Evolutionary conservation across 2,797 vertebrate species (phyloP).

Genomic region (Typhlichthys eigenmanni): DNA sequence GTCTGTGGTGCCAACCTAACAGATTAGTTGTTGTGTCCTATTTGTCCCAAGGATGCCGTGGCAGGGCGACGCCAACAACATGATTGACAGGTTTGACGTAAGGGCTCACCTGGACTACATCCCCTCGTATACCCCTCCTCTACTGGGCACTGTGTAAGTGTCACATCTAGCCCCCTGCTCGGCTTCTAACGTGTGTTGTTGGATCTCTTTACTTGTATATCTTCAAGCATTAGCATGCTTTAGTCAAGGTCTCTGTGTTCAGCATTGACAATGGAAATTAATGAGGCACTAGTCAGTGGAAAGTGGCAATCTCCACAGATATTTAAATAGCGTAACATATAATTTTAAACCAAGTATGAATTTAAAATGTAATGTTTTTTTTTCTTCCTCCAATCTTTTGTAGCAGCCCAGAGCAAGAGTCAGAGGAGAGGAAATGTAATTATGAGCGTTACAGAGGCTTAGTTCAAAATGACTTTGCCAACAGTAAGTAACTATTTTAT

Average conservation of each 20-base stretch:
- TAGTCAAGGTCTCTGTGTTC: too few relatives aligned
- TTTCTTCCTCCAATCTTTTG: conserved; percentile 12
- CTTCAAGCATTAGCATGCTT: neutral
- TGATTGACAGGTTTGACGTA: conserved; percentile 96
- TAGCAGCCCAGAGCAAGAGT: conserved; percentile 90
- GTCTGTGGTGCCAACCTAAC: neutral
- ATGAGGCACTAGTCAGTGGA: too few relatives aligned
- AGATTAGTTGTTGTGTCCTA: neutral
- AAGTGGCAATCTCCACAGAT: too few relatives aligned
- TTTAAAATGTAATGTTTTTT: conserved; percentile 5
- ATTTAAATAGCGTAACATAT: too few relatives aligned
- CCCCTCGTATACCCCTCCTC: conserved; percentile 87
- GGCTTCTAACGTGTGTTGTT: neutral
- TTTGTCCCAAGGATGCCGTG: conserved; percentile 89
- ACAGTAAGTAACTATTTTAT: conserved; percentile 81
- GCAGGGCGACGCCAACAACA: conserved; percentile 95
- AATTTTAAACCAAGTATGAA: conserved; percentile 8
- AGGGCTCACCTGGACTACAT: conserved; percentile 94
- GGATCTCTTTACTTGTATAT: neutral
- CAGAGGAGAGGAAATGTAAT: conserved; percentile 93
- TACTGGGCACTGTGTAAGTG: conserved; percentile 87
- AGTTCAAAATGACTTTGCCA: conserved; percentile 97
- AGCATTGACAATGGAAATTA: too few relatives aligned
- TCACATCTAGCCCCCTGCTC: neutral
- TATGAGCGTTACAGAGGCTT: conserved; percentile 95